These are phyloP conservation scores for Sphecodes monilicornis DNA, from an alignment of 2,888 invertebrate species.

Conservation along the genomic window DNA sequence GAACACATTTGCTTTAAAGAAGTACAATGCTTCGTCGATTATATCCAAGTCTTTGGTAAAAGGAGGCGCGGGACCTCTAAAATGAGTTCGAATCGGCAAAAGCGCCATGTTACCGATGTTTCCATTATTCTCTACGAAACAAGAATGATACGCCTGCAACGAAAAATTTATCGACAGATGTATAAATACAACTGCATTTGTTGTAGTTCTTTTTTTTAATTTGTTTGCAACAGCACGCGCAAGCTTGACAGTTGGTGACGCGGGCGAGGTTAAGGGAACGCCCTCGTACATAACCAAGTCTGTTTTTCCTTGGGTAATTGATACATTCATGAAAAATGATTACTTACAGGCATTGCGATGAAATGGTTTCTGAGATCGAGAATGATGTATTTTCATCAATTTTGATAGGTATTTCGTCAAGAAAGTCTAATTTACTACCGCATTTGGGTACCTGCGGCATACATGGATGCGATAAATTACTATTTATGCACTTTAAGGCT, in stretches of 20 bases:
- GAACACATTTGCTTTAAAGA: constrained; percentile 99
- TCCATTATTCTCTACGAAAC: constrained; percentile 90
- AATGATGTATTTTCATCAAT: background rate
- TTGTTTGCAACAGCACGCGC: background rate
- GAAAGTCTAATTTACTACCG: background rate
- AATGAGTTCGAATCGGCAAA: constrained; percentile 95
- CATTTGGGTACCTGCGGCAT: background rate
- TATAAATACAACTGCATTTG: background rate
- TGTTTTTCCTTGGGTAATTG: background rate
- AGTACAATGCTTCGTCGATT: constrained; percentile 98
- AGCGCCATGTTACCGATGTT: constrained; percentile 96
- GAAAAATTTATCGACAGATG: background rate
- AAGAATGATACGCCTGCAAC: constrained; percentile 97
- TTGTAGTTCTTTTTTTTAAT: background rate
- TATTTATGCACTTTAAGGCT: too few species aligned
- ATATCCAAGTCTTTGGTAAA: constrained; percentile 93
- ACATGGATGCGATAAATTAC: background rate
- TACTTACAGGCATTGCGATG: constrained; percentile 64
- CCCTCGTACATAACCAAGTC: constrained; percentile 5
- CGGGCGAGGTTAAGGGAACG: constrained; percentile 40
- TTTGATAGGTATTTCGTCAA: background rate
- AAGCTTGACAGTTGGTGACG: background rate
- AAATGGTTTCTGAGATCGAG: background rate
- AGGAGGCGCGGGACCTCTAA: constrained; percentile 95
- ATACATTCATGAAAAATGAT: background rate